Conservation (phyloP, 2,888 invertebrate genomes). For the Xylota sylvarum region DNA sequence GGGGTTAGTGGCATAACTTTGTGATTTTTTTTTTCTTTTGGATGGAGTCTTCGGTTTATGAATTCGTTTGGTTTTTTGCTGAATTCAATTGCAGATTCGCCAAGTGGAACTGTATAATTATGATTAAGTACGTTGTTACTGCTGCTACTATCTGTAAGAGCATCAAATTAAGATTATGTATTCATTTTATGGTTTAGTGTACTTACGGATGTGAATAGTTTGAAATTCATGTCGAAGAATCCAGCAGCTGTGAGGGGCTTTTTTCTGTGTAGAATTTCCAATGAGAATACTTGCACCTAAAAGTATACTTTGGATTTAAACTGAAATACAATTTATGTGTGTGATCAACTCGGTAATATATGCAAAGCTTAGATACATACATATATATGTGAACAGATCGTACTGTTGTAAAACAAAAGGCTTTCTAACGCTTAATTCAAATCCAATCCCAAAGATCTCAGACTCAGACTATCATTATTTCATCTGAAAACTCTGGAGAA, state of each 20-base stretch:
- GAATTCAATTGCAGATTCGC: conserved; percentile 53
- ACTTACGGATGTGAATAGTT: conserved; percentile 80
- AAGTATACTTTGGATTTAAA: conserved; percentile 43
- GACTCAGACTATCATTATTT: no score
- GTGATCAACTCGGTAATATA: no score
- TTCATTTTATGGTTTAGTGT: background rate
- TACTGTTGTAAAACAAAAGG: no score
- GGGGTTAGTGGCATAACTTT: background rate
- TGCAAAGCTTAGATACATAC: no score
- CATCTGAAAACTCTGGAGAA: no score
- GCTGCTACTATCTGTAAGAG: conserved; percentile 79
- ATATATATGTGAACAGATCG: no score
- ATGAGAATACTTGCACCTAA: conserved; percentile 79
- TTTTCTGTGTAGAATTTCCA: conserved; percentile 80
- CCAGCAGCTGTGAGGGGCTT: conserved; percentile 80
- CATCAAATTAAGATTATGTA: background rate
- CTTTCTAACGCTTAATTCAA: no score
- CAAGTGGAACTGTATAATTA: conserved; percentile 80
- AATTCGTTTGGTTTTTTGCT: conserved; percentile 7
- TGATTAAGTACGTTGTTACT: conserved; percentile 80
- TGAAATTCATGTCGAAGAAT: conserved; percentile 80
- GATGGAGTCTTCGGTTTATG: background rate
- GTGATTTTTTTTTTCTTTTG: background rate
- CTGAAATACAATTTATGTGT: background rate
- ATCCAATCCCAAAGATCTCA: no score